Evolutionary conservation across 1,140 invertebrate genomes (phyloP).

Genomic region (Drosophila equinoxialis): DNA sequence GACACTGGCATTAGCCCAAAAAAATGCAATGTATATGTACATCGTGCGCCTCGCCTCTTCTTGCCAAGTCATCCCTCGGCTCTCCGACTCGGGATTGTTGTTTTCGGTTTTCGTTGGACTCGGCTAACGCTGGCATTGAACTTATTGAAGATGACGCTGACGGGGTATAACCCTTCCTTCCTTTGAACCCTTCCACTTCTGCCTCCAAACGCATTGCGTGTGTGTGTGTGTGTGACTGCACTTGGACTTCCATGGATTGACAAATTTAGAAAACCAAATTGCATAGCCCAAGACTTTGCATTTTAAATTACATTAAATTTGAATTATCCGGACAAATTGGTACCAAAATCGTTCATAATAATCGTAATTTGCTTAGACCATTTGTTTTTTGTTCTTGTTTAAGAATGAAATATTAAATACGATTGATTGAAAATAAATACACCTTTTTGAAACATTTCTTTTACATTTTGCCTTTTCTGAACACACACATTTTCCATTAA

Average conservation of each 20-base stretch:
- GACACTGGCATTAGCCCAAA: neutral
- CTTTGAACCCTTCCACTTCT: neutral
- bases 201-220: neutral
- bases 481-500: too few species aligned
- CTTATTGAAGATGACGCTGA: conserved; percentile 36
- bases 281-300: neutral
- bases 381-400: too few species aligned
- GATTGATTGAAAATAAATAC: too few species aligned
- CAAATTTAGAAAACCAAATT: neutral
- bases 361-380: too few species aligned
- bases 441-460: too few species aligned
- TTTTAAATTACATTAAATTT: too few species aligned
- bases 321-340: neutral
- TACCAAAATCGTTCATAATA: too few species aligned
- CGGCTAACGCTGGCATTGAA: conserved; percentile 45
- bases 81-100: conserved; percentile 2
- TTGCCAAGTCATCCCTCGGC: too few species aligned
- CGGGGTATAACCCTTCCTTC: neutral
- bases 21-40: neutral
- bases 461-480: too few species aligned
- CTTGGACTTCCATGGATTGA: neutral
- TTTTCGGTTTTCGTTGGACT: conserved; percentile 13
- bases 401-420: too few species aligned
- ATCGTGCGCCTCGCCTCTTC: neutral
- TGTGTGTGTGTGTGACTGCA: neutral